Evolutionary conservation across 35 echinoderm and acorn worm species (phyloP), one percentile per base, ranked within the genome.

Genomic region (Lytechinus variegatus): DNA sequence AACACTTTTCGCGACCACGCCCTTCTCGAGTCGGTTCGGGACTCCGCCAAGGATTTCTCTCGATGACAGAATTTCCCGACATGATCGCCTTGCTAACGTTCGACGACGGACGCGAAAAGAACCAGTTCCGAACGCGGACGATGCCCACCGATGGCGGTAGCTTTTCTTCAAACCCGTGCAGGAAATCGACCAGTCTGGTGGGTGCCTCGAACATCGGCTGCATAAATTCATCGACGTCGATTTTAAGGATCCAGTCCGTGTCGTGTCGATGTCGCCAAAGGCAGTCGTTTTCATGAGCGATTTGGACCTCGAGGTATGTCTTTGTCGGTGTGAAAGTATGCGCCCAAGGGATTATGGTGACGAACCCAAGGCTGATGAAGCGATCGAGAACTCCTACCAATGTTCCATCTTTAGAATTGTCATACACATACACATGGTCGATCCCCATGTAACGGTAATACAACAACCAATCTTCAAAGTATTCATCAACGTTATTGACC

Each of bases 201-300:
- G 55, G n/a, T 16, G 28, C 28, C 92, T 54, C 87, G 57, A 97
- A 95, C 98, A 99, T 97, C 0, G 98, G 98, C 89, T 99, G 98
- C 27, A 99, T 54, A 57, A 97, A 99, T 95, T 99, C 98, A 95
- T 99, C 98, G 13, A 99, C 98, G 61, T 99, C 98, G 0, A 96
- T 97, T 94, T 99, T 99, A 9, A 99, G 94, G 54, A 99, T 95
- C 98, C 98, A 99, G 10, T 97, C 19, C 8, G 95, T 86, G 61
- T 96, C 95, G 55, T 97, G 95, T 13, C 94, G 92, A 91, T 97
- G 96, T 55, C 98, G 95, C 98, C 98, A 99, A 28, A 97, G 55
- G 53, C 98, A 99, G 95, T 99, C 98, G 79, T 99, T 99, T 87
- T 99, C 98, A 52, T 95, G 96, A 1, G 98, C 98, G 16, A 99